These are phyloP conservation scores for Xanthia togata DNA, from an alignment of 2,888 invertebrate species.

Conservation along the genomic window DNA sequence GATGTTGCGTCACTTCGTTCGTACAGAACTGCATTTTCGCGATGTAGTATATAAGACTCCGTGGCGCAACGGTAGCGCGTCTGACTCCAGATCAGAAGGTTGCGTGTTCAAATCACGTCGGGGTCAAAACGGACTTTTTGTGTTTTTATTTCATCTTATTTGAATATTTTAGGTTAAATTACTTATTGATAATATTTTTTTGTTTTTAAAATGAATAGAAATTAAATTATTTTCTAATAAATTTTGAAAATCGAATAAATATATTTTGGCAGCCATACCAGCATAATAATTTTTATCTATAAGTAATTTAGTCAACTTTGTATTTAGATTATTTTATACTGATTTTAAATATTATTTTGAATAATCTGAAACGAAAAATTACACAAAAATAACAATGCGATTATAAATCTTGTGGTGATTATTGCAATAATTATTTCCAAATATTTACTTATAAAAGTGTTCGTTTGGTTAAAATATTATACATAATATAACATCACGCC, in stretches of 20 bases:
- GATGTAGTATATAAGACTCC: conserved; percentile 91
- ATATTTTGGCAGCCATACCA: neutral
- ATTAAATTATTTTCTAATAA: neutral
- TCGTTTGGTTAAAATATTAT: neutral
- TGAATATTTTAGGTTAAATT: neutral
- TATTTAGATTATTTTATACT: neutral
- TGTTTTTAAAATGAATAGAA: neutral
- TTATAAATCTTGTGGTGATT: neutral
- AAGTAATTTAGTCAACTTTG: neutral
- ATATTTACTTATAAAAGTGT: neutral
- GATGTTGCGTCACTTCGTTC: conserved; percentile 88
- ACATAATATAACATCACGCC: neutral
- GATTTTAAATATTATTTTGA: neutral
- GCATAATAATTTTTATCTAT: neutral
- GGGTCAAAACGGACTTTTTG: conserved; percentile 91
- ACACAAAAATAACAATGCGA: neutral
- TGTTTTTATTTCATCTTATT: conserved; percentile 25
- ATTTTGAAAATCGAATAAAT: neutral
- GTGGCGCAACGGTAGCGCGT: conserved; percentile 99
- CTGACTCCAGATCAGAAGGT: conserved; percentile 99
- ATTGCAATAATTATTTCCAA: neutral
- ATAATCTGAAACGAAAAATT: neutral
- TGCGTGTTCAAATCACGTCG: conserved; percentile 99
- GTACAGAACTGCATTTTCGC: conserved; percentile 24
- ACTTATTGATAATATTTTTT: conserved; percentile 1